These are phyloP conservation scores for Hypanus sabinus DNA, from an alignment of 2,113 vertebrate species.

Conservation along the genomic window DNA sequence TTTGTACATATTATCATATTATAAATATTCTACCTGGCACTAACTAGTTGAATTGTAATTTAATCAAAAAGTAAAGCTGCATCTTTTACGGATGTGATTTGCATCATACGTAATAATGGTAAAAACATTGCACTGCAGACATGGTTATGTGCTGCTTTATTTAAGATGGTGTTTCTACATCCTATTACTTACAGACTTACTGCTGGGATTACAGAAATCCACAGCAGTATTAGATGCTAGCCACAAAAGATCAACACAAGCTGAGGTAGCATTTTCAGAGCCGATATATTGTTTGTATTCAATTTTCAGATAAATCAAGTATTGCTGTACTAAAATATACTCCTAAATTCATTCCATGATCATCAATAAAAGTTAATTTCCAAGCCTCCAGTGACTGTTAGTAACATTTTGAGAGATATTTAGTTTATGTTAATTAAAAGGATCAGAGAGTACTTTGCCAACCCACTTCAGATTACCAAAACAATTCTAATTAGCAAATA, in stretches of 20 bases:
- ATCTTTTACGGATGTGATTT: background rate
- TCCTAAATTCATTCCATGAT: background rate
- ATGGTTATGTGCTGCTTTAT: background rate
- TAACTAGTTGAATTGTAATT: background rate
- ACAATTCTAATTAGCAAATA: background rate
- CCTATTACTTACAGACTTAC: background rate
- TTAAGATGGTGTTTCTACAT: background rate
- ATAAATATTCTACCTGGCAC: background rate
- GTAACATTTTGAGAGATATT: background rate
- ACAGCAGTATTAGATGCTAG: background rate
- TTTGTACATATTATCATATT: background rate
- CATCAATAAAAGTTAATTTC: background rate
- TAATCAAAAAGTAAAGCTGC: background rate
- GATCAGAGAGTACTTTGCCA: background rate
- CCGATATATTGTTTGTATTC: background rate
- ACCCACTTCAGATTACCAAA: background rate
- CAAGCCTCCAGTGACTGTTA: background rate
- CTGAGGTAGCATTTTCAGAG: slow-evolving; percentile 9
- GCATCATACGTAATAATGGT: background rate
- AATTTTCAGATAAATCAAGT: slow-evolving; percentile 9
- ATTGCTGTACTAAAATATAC: background rate
- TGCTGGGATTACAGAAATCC: background rate
- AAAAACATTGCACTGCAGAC: background rate
- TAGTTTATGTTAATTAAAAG: background rate
- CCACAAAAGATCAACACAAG: background rate